Evolutionary conservation across 2,888 invertebrate genomes (phyloP).

Genomic region (Trichopria drosophilae): DNA sequence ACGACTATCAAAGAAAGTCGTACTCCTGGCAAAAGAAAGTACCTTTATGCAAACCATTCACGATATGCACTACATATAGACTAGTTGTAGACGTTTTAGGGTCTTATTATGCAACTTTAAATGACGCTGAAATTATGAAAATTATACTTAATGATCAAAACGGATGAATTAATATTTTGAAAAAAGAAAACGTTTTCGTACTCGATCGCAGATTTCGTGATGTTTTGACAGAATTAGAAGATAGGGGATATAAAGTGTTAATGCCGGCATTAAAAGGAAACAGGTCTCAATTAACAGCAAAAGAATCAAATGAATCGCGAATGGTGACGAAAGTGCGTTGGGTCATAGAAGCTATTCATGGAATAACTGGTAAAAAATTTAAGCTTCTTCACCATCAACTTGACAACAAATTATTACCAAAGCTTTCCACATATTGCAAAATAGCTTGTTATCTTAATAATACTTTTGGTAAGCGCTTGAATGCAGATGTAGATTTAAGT

Average conservation of each 20-base stretch:
- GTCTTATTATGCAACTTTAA: slow-evolving; percentile 19
- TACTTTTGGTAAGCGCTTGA: too few relatives aligned
- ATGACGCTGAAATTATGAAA: slow-evolving; percentile 27
- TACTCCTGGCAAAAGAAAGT: slow-evolving; percentile 24
- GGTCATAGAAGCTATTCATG: slow-evolving; percentile 35
- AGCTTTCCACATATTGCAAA: too few relatives aligned
- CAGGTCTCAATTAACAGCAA: slow-evolving; percentile 20
- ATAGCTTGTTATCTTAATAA: too few relatives aligned
- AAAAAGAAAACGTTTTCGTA: slow-evolving; percentile 37
- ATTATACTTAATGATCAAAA: slow-evolving; percentile 21
- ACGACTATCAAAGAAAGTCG: too few relatives aligned
- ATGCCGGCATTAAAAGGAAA: slow-evolving; percentile 18
- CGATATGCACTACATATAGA: too few relatives aligned
- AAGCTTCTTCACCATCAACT: too few relatives aligned
- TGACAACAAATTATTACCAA: too few relatives aligned
- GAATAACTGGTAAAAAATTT: too few relatives aligned
- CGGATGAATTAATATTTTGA: too few relatives aligned
- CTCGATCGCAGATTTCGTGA: slow-evolving; percentile 30
- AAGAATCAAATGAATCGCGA: slow-evolving; percentile 33
- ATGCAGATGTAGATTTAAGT: slow-evolving; percentile 19
- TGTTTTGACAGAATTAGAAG: slow-evolving; percentile 11
- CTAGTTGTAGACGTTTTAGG: too few relatives aligned
- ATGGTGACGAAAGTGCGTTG: slow-evolving; percentile 35
- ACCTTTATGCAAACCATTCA: too few relatives aligned
- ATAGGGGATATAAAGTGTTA: too few relatives aligned